phyloP scores from a whole-genome alignment of 2,888 invertebrate species.

The Mythimna pallens region DNA sequence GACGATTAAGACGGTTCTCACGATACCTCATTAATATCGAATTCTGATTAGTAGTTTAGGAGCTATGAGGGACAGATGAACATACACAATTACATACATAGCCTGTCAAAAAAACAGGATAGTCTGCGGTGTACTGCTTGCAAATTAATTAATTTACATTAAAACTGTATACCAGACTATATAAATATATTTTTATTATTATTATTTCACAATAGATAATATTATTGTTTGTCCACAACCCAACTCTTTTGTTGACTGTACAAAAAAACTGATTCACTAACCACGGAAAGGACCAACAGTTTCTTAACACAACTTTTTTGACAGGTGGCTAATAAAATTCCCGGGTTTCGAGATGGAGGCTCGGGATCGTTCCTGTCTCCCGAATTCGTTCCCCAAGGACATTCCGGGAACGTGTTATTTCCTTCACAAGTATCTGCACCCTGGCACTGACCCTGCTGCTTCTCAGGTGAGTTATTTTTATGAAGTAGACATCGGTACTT shows the following conservation, averaged over 20 bases:
- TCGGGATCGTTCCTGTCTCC: constrained; percentile 94
- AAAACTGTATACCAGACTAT: too few species aligned
- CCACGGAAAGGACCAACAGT: constrained; percentile 24
- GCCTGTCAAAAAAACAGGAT: too few species aligned
- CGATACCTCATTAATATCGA: too few species aligned
- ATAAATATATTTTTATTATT: too few species aligned
- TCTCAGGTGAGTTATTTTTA: constrained; percentile 87
- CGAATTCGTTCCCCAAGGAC: constrained; percentile 95
- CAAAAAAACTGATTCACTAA: constrained; percentile 52
- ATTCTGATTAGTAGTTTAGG: too few species aligned
- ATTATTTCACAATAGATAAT: too few species aligned
- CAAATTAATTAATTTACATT: too few species aligned
- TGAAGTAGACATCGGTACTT: constrained; percentile 6
- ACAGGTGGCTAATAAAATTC: constrained; percentile 94
- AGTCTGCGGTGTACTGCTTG: too few species aligned
- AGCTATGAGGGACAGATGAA: too few species aligned
- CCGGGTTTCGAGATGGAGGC: constrained; percentile 95
- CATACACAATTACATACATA: too few species aligned
- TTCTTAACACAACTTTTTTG: constrained; percentile 50
- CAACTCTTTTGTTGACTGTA: constrained; percentile 12
- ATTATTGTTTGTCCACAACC: not conserved
- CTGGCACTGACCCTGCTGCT: constrained; percentile 90
- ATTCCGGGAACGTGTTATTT: constrained; percentile 96
- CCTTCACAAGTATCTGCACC: constrained; percentile 94
- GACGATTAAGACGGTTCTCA: too few species aligned